These are phyloP conservation scores for Polyergus mexicanus DNA, from an alignment of 1,140 invertebrate genomes.

Conservation along the genomic window DNA sequence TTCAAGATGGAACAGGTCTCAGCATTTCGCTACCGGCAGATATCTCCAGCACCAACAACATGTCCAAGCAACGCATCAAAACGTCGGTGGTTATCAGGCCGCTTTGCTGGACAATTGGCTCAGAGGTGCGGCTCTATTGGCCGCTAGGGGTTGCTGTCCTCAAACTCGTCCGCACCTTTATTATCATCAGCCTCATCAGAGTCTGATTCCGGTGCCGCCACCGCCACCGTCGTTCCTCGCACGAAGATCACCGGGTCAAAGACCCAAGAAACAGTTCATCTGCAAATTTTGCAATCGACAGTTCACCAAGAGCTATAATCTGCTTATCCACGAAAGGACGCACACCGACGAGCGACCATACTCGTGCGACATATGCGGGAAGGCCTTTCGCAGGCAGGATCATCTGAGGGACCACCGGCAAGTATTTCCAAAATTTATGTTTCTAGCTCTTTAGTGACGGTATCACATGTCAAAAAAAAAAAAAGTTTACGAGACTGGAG, in stretches of 20 bases:
- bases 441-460: background rate
- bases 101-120: constrained; percentile 91
- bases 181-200: constrained; percentile 76
- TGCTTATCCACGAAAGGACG: constrained; percentile 97
- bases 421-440: constrained; percentile 52
- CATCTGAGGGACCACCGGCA: constrained; percentile 97
- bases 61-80: constrained; percentile 80
- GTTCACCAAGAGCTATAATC: constrained; percentile 98
- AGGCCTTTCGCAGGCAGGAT: constrained; percentile 97
- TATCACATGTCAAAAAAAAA: background rate
- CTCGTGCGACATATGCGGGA: constrained; percentile 97
- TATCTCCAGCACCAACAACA: constrained; percentile 68
- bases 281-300: constrained; percentile 98
- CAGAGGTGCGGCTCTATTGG: constrained; percentile 88
- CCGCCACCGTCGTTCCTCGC: constrained; percentile 86
- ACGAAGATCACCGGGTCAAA: constrained; percentile 87
- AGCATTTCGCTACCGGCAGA: constrained; percentile 36
- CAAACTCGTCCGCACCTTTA: constrained; percentile 79
- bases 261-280: constrained; percentile 97
- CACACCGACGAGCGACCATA: constrained; percentile 98
- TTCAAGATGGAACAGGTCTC: constrained; percentile 69
- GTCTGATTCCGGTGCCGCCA: constrained; percentile 82
- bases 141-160: constrained; percentile 79
- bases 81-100: constrained; percentile 85
- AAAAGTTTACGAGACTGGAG: too few relatives aligned